phyloP scores from a whole-genome alignment of 2,888 invertebrate genomes.

The Drosophila paramelanica region DNA sequence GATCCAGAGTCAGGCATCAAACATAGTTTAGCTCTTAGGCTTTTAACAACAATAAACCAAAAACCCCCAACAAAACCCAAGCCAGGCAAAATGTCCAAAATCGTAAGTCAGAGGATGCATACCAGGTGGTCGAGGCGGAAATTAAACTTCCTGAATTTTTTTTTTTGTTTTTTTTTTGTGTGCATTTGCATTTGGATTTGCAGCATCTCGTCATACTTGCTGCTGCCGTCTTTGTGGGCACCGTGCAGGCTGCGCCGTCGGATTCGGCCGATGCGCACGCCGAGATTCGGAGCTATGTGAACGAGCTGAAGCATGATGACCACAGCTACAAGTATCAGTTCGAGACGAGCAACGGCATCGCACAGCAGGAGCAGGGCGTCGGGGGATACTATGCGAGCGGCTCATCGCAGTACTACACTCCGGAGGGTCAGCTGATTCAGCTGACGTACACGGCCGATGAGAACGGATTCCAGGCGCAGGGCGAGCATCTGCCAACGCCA shows the following conservation, averaged over 20 bases:
- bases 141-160: not conserved
- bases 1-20: slow-evolving; percentile 58
- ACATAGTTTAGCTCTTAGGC: slow-evolving; percentile 73
- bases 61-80: slow-evolving; percentile 41
- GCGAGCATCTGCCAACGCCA: slow-evolving; percentile 82
- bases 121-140: not conserved
- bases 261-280: slow-evolving; percentile 77
- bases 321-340: slow-evolving; percentile 85
- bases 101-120: slow-evolving; percentile 66
- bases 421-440: slow-evolving; percentile 85
- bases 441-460: slow-evolving; percentile 86
- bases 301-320: slow-evolving; percentile 80
- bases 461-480: slow-evolving; percentile 86
- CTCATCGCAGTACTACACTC: slow-evolving; percentile 85
- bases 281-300: slow-evolving; percentile 84
- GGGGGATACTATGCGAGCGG: slow-evolving; percentile 86
- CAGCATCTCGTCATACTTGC: slow-evolving; percentile 67
- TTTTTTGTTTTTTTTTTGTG: not conserved
- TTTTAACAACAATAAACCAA: slow-evolving; percentile 58
- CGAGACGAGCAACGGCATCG: slow-evolving; percentile 87
- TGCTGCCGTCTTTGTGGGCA: slow-evolving; percentile 39
- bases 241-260: slow-evolving; percentile 53
- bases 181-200: slow-evolving; percentile 27
- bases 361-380: slow-evolving; percentile 86
- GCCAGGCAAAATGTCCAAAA: slow-evolving; percentile 76